phyloP scores from a whole-genome alignment of 2,113 vertebrate genomes.

The Lonchura striata region DNA sequence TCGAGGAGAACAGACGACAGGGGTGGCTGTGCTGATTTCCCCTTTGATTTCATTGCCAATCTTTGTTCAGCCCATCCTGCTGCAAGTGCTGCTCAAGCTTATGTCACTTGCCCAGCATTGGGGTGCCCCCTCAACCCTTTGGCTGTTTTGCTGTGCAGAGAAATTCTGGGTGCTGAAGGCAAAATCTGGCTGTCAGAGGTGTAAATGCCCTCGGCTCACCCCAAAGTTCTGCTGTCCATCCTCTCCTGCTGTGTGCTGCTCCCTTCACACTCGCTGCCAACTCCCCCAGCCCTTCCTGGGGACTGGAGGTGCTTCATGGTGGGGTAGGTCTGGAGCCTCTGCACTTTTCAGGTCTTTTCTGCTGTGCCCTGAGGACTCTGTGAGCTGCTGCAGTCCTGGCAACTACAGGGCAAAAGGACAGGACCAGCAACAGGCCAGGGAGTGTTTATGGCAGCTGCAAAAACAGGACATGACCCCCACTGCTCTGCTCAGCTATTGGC shows the following conservation, averaged over 20 bases:
- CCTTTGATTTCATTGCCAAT: neutral
- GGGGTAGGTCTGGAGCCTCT: neutral
- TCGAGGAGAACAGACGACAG: neutral
- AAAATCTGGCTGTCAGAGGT: neutral
- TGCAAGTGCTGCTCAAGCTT: neutral
- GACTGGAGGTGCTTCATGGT: neutral
- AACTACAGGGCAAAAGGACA: neutral
- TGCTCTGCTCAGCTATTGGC: neutral
- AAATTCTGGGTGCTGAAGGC: neutral
- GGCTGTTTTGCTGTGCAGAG: neutral
- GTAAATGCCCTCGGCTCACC: neutral
- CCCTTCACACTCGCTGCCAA: neutral
- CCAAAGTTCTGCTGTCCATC: neutral
- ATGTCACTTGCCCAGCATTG: fast-evolving
- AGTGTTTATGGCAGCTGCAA: neutral
- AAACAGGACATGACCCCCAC: fast-evolving
- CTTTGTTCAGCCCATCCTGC: neutral
- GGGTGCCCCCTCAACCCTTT: neutral
- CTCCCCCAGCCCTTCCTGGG: neutral
- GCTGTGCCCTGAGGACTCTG: neutral
- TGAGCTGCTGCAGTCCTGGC: neutral
- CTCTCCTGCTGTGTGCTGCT: neutral
- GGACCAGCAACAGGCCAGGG: neutral
- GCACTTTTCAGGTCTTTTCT: neutral
- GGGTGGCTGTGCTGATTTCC: neutral